Evolutionary conservation across 2,113 vertebrate species (phyloP).

Genomic region (Cervus canadensis): DNA sequence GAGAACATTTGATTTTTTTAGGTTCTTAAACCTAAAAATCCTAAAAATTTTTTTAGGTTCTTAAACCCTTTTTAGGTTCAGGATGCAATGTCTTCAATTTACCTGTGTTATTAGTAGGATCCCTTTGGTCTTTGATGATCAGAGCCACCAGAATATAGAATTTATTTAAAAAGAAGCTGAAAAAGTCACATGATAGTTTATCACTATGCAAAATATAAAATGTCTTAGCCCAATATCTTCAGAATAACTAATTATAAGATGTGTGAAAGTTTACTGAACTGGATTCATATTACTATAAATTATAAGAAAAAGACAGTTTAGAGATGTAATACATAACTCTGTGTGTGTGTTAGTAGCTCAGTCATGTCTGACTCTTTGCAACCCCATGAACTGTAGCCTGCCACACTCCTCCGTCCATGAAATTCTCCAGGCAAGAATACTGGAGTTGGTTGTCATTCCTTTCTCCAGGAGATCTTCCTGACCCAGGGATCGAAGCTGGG

Average conservation of each 20-base stretch:
- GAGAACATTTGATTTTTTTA: background rate
- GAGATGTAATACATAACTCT: background rate
- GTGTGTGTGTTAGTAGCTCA: background rate
- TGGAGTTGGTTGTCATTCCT: background rate
- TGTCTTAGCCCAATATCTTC: background rate
- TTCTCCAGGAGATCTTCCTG: background rate
- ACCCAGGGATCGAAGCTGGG: background rate
- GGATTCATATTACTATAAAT: background rate
- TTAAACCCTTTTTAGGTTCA: background rate
- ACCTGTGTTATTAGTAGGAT: background rate
- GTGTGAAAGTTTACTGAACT: background rate
- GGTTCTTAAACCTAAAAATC: background rate
- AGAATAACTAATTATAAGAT: background rate
- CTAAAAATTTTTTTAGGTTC: background rate
- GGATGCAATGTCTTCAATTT: background rate
- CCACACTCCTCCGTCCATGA: background rate
- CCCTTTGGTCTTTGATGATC: background rate
- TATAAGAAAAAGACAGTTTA: background rate
- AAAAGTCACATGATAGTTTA: background rate
- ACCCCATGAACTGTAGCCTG: background rate
- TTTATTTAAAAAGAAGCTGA: background rate
- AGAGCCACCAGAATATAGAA: background rate
- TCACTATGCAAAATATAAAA: constrained; percentile 21
- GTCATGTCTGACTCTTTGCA: background rate
- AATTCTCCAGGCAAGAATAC: background rate